Evolutionary conservation across 2,888 invertebrate species (phyloP).

Genomic region (Monochamus alternatus): DNA sequence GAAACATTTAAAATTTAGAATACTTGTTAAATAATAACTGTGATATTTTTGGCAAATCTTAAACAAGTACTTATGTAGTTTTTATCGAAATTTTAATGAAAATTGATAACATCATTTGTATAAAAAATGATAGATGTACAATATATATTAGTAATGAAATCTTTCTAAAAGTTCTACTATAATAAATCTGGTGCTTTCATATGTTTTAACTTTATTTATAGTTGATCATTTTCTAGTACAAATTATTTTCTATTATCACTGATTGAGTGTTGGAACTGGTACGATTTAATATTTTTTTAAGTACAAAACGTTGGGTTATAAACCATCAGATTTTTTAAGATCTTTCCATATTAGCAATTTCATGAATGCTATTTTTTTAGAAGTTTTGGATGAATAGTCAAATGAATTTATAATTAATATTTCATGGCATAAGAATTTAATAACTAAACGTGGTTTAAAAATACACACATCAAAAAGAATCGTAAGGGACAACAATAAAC

Average conservation of each 20-base stretch:
- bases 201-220: slow-evolving; percentile 34
- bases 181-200: slow-evolving; percentile 48
- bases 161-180: slow-evolving; percentile 41
- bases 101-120: slow-evolving; percentile 37
- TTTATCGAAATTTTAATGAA: slow-evolving; percentile 20
- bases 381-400: too few relatives aligned
- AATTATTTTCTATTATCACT: slow-evolving; percentile 28
- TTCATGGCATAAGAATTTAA: too few relatives aligned
- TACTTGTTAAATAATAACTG: slow-evolving; percentile 28
- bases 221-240: slow-evolving; percentile 33
- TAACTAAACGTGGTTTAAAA: too few relatives aligned
- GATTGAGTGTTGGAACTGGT: slow-evolving; percentile 18
- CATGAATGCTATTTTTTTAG: too few relatives aligned
- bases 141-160: slow-evolving; percentile 34
- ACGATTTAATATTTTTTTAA: background rate
- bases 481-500: too few relatives aligned
- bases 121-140: slow-evolving; percentile 39
- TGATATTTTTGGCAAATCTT: slow-evolving; percentile 38
- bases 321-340: too few relatives aligned
- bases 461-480: too few relatives aligned
- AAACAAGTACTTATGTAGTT: slow-evolving; percentile 19
- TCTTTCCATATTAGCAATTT: too few relatives aligned
- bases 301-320: slow-evolving; percentile 21
- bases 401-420: too few relatives aligned
- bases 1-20: background rate